phyloP scores from a whole-genome alignment of 2,888 invertebrate species.

The Scaptomyza cyrtandrae region DNA sequence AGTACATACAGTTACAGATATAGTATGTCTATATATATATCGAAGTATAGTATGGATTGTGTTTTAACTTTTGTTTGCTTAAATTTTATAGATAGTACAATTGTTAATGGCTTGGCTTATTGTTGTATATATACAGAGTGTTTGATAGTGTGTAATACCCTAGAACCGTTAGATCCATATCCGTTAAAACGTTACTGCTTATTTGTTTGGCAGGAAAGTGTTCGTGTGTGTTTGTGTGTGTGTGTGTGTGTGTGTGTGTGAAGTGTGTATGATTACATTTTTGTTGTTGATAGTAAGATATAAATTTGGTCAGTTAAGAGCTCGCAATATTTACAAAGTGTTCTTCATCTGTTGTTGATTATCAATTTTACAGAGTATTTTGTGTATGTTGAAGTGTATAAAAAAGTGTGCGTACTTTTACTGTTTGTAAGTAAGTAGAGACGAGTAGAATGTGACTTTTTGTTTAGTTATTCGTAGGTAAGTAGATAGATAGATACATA shows the following conservation, averaged over 20 bases:
- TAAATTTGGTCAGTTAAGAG: constrained; percentile 37
- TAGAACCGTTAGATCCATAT: constrained; percentile 45
- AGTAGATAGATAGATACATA: constrained; percentile 40
- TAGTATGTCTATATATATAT: constrained; percentile 1
- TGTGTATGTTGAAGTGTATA: too few relatives aligned
- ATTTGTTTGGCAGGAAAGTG: constrained; percentile 4
- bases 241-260: too few relatives aligned
- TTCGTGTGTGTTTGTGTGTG: not conserved
- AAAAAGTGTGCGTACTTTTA: constrained; percentile 11
- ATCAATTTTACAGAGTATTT: constrained; percentile 33
- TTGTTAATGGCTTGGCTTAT: constrained; percentile 49
- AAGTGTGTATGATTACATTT: constrained; percentile 29
- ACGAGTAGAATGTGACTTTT: constrained; percentile 13
- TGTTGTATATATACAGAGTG: constrained; percentile 58
- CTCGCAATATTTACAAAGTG: constrained; percentile 63
- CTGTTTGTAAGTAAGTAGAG: constrained; percentile 23
- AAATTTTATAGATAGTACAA: constrained; percentile 44
- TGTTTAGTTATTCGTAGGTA: constrained; percentile 45
- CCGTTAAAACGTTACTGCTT: constrained; percentile 23
- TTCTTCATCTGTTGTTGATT: not conserved
- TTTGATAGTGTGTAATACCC: constrained; percentile 21
- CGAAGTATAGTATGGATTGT: not conserved
- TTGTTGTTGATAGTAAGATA: constrained; percentile 23
- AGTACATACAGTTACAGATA: constrained; percentile 42
- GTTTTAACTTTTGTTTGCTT: constrained; percentile 39